These are phyloP conservation scores for Hetaerina titia DNA, from an alignment of 2,888 invertebrate genomes.

Conservation along the genomic window DNA sequence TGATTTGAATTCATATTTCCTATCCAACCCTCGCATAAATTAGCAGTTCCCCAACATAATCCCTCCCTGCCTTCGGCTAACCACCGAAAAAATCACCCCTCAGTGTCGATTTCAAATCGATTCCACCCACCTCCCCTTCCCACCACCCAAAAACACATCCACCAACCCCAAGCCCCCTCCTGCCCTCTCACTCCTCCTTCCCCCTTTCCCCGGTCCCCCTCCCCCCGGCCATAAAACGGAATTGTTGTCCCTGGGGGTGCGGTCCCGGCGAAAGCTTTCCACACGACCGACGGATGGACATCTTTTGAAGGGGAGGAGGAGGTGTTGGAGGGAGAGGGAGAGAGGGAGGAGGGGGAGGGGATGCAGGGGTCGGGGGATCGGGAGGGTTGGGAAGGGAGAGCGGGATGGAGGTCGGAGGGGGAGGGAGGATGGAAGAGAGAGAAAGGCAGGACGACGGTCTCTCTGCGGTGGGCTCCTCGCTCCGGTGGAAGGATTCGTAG, in stretches of 20 bases:
- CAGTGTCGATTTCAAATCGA: neutral
- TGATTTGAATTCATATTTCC: too few relatives aligned
- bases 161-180: neutral
- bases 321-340: neutral
- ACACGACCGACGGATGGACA: neutral
- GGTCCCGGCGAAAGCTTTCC: conserved; percentile 60
- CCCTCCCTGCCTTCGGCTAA: neutral
- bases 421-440: neutral
- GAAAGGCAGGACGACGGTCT: neutral
- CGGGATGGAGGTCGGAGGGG: neutral
- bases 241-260: conserved; percentile 15
- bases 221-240: neutral
- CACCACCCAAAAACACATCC: neutral
- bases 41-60: neutral
- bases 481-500: neutral
- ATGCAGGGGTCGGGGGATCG: neutral
- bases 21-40: neutral
- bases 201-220: neutral
- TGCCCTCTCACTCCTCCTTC: neutral
- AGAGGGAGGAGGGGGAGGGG: neutral
- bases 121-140: neutral
- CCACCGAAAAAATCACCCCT: neutral
- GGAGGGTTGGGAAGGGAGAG: neutral
- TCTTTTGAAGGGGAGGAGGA: neutral
- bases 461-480: neutral